phyloP scores from a whole-genome alignment of 2,888 invertebrate species.

The Drosophila phalerata region DNA sequence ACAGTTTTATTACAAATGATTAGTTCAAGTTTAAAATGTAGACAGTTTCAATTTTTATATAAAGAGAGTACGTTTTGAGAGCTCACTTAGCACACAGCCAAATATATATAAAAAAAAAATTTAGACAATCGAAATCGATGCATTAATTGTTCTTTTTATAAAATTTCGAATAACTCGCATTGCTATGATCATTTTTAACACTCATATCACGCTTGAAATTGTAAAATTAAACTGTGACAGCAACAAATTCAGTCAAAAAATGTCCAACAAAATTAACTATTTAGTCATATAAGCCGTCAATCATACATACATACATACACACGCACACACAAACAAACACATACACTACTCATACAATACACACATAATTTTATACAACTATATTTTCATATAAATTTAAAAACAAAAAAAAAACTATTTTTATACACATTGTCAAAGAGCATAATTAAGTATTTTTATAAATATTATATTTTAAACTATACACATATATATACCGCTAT shows the following conservation, averaged over 20 bases:
- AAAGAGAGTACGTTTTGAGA: conserved; percentile 19
- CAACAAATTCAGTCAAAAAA: conserved; percentile 18
- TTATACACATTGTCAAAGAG: conserved; percentile 68
- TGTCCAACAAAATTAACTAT: conserved; percentile 36
- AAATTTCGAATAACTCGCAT: neutral
- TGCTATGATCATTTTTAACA: conserved; percentile 11
- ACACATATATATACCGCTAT: conserved; percentile 60
- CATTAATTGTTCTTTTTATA: neutral
- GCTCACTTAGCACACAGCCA: conserved; percentile 5
- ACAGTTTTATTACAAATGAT: conserved; percentile 15
- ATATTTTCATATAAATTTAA: conserved; percentile 52
- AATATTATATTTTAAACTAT: conserved; percentile 47
- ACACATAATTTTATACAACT: conserved; percentile 32
- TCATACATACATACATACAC: conserved; percentile 21
- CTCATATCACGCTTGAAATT: conserved; percentile 42
- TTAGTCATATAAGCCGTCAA: conserved; percentile 15
- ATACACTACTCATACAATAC: conserved; percentile 18
- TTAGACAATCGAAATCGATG: neutral
- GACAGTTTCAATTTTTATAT: conserved; percentile 36
- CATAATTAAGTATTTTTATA: conserved; percentile 65
- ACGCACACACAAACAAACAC: no score
- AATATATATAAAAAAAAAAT: conserved; percentile 2
- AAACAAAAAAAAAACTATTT: conserved; percentile 52
- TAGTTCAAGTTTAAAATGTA: conserved; percentile 31
- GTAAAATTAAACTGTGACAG: conserved; percentile 32